A percentile compares a stretch with the other conserved stretches of the same genome.
Conservation (phyloP, 1,140 invertebrate genomes). For the Rhagoletis zephyria region DNA sequence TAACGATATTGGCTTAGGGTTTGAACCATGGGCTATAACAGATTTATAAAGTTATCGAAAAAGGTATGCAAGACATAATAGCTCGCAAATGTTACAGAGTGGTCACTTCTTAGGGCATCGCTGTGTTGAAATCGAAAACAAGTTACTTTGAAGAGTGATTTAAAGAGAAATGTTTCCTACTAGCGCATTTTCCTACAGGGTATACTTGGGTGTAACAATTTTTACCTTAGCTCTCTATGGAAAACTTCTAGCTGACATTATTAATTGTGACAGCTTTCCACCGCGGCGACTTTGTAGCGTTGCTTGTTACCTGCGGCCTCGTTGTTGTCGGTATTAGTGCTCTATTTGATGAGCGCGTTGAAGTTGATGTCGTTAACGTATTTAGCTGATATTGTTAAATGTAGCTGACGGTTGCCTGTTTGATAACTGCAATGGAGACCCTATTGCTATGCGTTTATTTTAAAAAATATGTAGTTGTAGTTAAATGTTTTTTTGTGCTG, state of each 20-base stretch:
- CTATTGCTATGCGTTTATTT: not conserved
- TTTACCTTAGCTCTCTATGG: not conserved
- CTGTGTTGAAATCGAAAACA: too few relatives aligned
- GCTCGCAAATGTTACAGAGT: too few relatives aligned
- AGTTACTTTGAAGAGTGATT: too few relatives aligned
- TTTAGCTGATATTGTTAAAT: constrained; percentile 1
- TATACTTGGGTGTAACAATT: too few relatives aligned
- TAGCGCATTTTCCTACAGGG: too few relatives aligned
- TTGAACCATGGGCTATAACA: too few relatives aligned
- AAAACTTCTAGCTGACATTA: constrained; percentile 1
- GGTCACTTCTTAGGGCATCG: too few relatives aligned
- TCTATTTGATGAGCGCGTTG: not conserved
- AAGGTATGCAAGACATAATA: too few relatives aligned
- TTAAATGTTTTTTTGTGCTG: not conserved
- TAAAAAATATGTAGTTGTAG: not conserved
- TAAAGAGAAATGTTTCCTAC: too few relatives aligned
- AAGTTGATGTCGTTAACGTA: not conserved
- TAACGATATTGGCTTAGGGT: too few relatives aligned
- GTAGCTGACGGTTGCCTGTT: not conserved
- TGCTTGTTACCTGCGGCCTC: not conserved
- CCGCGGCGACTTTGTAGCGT: not conserved
- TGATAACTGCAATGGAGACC: not conserved
- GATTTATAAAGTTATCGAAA: too few relatives aligned
- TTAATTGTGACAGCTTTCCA: constrained; percentile 36
- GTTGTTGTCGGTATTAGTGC: not conserved